Conservation (phyloP, 2,113 vertebrate species). For the Pseudolaguvia tuberculata region DNA sequence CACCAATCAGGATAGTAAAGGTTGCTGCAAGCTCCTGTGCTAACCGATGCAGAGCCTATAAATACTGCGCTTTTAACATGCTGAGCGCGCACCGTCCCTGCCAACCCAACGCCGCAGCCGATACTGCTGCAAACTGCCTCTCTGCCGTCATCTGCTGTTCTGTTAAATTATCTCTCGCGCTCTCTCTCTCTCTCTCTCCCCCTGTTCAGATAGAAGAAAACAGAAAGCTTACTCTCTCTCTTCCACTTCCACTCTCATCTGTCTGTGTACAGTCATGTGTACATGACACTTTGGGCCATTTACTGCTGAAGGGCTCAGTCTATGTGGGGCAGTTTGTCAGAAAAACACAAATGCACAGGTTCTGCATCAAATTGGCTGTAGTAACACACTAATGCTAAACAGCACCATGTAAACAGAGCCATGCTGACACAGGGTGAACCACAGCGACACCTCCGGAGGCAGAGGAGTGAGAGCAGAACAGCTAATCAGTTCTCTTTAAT, state of each 20-base stretch:
- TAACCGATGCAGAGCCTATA: slow-evolving; percentile 24
- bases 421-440: slow-evolving; percentile 35
- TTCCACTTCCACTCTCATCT: too few relatives aligned
- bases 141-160: slow-evolving; percentile 11
- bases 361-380: too few relatives aligned
- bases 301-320: slow-evolving; percentile 51
- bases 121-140: slow-evolving; percentile 25
- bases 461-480: too few relatives aligned
- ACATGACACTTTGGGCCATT: slow-evolving; percentile 35
- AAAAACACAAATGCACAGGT: too few relatives aligned
- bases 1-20: slow-evolving; percentile 42
- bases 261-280: slow-evolving; percentile 42
- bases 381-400: too few relatives aligned
- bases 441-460: not conserved
- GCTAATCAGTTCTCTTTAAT: too few relatives aligned
- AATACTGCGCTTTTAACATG: not conserved
- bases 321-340: slow-evolving; percentile 50
- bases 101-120: not conserved
- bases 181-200: slow-evolving; percentile 39
- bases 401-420: slow-evolving; percentile 43
- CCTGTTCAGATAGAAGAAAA: slow-evolving; percentile 21
- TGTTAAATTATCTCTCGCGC: not conserved
- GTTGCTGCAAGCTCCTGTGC: slow-evolving; percentile 29
- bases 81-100: slow-evolving; percentile 16
- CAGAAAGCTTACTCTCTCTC: slow-evolving; percentile 33